phyloP scores from a whole-genome alignment of 2,113 vertebrate species.

The Hydrochoerus hydrochaeris region DNA sequence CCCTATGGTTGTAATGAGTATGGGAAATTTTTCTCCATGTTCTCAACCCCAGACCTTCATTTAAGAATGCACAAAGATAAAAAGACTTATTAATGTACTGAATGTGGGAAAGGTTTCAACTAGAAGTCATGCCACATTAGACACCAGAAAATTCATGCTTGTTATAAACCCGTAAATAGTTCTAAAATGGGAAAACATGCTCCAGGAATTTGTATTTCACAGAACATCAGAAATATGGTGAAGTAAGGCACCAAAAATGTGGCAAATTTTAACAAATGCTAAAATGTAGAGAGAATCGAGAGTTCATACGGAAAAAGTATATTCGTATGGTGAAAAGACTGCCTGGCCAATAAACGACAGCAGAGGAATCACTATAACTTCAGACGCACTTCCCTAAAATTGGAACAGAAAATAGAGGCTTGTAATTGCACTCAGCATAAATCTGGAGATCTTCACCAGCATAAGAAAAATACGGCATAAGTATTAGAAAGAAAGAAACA shows the following conservation, averaged over 20 bases:
- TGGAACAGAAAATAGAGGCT: background rate
- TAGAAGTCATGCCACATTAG: constrained; percentile 75
- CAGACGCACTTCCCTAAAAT: background rate
- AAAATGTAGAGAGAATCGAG: background rate
- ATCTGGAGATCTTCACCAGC: background rate
- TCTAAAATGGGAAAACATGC: background rate
- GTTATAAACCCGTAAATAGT: constrained; percentile 35
- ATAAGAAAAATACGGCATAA: background rate
- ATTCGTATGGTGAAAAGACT: background rate
- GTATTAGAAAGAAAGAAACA: constrained; percentile 6
- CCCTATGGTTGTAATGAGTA: constrained; percentile 74
- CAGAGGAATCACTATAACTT: background rate
- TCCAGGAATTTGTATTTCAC: background rate
- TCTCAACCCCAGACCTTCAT: constrained; percentile 76
- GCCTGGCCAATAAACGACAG: background rate
- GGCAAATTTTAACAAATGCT: constrained; percentile 20
- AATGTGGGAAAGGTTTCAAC: constrained; percentile 79
- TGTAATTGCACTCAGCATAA: background rate
- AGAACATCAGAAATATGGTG: background rate
- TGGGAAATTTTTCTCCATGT: constrained; percentile 75
- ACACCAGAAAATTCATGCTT: constrained; percentile 79
- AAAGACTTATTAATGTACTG: constrained; percentile 76
- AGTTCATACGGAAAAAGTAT: constrained; percentile 24
- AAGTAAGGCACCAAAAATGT: background rate
- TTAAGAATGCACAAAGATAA: constrained; percentile 80